Conservation (phyloP, 2,797 vertebrate species). For the Astyanax mexicanus region DNA sequence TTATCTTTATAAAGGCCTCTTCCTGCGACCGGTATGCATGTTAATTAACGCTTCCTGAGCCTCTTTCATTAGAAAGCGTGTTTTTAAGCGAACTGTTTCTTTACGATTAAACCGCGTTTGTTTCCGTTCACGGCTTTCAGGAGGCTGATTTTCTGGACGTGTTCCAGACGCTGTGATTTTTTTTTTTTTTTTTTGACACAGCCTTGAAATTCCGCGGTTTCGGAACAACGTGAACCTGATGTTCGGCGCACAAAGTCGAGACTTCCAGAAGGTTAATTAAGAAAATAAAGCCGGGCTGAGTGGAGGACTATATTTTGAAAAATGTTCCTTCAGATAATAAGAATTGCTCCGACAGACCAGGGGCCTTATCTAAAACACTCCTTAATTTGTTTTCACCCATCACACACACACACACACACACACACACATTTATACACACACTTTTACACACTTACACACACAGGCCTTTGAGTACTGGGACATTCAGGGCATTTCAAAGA, state of each 20-base stretch:
- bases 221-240: neutral
- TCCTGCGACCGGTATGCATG: too few species aligned
- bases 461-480: neutral
- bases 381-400: neutral
- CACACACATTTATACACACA: too few species aligned
- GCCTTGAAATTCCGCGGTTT: neutral
- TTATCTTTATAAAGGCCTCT: too few species aligned
- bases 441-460: too few species aligned
- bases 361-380: neutral
- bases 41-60: too few species aligned
- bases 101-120: too few species aligned
- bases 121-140: too few species aligned
- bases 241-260: neutral
- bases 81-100: too few species aligned
- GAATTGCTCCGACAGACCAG: slow-evolving; percentile 3
- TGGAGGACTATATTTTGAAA: neutral
- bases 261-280: neutral
- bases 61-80: too few species aligned
- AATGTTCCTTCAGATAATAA: slow-evolving; percentile 4
- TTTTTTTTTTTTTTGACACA: too few species aligned
- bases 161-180: neutral
- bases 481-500: slow-evolving; percentile 9
- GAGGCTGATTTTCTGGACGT: neutral
- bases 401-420: neutral
- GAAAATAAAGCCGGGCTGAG: neutral